Percentiles rank a stretch among this genome's conserved stretches.
phyloP scores from a whole-genome alignment of 53 echinoderm and acorn worm species.

The Temnopleurus reevesii region DNA sequence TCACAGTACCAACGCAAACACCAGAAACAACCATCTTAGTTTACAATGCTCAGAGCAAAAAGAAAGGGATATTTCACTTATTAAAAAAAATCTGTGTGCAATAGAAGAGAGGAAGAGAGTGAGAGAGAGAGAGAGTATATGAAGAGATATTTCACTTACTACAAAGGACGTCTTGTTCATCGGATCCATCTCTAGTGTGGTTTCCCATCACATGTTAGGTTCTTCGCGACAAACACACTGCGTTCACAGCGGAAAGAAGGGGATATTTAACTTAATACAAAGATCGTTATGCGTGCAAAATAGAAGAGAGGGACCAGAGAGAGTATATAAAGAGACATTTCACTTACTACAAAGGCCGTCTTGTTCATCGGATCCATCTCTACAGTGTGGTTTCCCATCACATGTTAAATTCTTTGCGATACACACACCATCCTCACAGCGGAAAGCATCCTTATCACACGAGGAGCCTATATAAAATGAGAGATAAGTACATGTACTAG shows the following conservation, averaged over 20 bases:
- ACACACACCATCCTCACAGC: conserved; percentile 23
- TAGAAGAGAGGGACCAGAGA: background rate
- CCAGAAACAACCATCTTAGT: too few species aligned
- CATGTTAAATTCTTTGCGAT: conserved; percentile 27
- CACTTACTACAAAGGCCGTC: conserved; percentile 64
- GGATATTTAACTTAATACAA: too few species aligned
- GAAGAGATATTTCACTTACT: conserved; percentile 50
- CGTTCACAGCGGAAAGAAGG: too few species aligned
- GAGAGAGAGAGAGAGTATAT: background rate
- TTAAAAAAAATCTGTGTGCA: background rate
- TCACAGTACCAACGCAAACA: too few species aligned
- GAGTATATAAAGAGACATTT: background rate
- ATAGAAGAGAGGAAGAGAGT: background rate
- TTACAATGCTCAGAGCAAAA: too few species aligned
- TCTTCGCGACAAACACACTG: background rate
- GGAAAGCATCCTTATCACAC: background rate
- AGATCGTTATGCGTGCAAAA: background rate
- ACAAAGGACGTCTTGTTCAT: conserved; percentile 51
- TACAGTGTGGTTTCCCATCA: background rate
- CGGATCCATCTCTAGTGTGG: conserved; percentile 19
- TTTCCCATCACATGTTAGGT: conserved; percentile 11
- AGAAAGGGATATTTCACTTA: too few species aligned
- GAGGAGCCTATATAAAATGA: background rate
- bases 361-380: conserved; percentile 36
- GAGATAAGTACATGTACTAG: too few species aligned